Conservation (phyloP, 2,888 invertebrate genomes). For the Lithophane semibrunnea region DNA sequence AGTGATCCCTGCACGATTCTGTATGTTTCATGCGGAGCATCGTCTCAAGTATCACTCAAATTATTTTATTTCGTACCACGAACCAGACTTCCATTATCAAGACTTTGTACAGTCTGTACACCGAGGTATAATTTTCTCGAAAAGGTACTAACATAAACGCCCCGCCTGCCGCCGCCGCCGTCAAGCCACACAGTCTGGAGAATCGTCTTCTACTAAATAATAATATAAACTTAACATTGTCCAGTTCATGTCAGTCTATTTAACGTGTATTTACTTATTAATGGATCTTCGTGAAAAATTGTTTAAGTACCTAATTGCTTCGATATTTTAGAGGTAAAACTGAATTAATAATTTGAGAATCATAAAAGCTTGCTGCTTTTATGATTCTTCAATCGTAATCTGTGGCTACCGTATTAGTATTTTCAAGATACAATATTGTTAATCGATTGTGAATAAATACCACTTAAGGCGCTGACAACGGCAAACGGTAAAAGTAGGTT, state of each 20-base stretch:
- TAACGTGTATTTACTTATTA: constrained; percentile 22
- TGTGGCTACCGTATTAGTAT: background rate
- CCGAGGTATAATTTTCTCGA: constrained; percentile 60
- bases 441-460: constrained; percentile 5
- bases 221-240: constrained; percentile 57
- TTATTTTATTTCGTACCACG: background rate
- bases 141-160: background rate
- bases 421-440: background rate
- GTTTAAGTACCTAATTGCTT: constrained; percentile 9
- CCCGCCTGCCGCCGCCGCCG: constrained; percentile 20
- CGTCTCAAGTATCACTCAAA: too few relatives aligned
- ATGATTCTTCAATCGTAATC: background rate
- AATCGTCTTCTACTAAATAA: constrained; percentile 55
- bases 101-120: constrained; percentile 37
- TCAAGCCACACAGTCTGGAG: constrained; percentile 43
- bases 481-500: too few relatives aligned
- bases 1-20: too few relatives aligned
- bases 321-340: background rate
- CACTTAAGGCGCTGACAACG: too few relatives aligned
- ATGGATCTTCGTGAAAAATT: constrained; percentile 20
- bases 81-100: constrained; percentile 43
- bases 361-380: background rate
- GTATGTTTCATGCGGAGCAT: too few relatives aligned
- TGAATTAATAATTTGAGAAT: background rate
- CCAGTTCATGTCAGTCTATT: background rate